Evolutionary conservation across 2,797 vertebrate genomes (phyloP), one percentile per base, ranked within the genome.

Genomic region (Selene dorsalis): DNA sequence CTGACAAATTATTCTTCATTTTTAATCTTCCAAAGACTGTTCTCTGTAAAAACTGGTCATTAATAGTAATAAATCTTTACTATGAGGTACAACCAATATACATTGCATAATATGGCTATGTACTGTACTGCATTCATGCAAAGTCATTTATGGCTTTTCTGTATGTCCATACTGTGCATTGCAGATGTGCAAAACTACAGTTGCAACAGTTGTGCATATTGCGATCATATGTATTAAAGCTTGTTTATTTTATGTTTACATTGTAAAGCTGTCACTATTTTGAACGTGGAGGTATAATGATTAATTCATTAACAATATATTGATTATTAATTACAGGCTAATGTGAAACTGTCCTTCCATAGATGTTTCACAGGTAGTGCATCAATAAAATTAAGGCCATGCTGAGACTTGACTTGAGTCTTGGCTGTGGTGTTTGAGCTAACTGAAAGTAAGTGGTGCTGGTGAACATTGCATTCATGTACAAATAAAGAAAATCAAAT

Each of bases 91-190:
- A 83, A 75, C 55, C 68, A 84, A 71, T 84, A 79, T 74, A 80
- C 52, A 84, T 59, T 63, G 59, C 66, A 80, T 81, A 71, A 73
- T 73, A 91, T 91, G 85, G 88, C 84, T 86, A 69, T 82, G 73
- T 79, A 76, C 74, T 82, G 73, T 79, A 76, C 74, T 82, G 77
- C 77, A 85, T 89, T 87, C 82, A 89, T 89, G 83, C 77, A 84
- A 79, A 77, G 78, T 88, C 39, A 80, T 82, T 68, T 83, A 92
- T 91, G 90, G 89, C 92, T 91, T 91, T 75, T 83, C 56, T 80
- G 48, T 58, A 56, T 66, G 66, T 73, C 68, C 64, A 77, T 45
- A 57, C 50, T 83, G 74, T 69, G 87, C 39, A 65, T 73, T 76
- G 77, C 55, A 79, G 30, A 80, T 3, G 55, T 85, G 75, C 66